These are phyloP conservation scores for Anhinga rufa DNA, from an alignment of 2,113 vertebrate species.

Conservation along the genomic window DNA sequence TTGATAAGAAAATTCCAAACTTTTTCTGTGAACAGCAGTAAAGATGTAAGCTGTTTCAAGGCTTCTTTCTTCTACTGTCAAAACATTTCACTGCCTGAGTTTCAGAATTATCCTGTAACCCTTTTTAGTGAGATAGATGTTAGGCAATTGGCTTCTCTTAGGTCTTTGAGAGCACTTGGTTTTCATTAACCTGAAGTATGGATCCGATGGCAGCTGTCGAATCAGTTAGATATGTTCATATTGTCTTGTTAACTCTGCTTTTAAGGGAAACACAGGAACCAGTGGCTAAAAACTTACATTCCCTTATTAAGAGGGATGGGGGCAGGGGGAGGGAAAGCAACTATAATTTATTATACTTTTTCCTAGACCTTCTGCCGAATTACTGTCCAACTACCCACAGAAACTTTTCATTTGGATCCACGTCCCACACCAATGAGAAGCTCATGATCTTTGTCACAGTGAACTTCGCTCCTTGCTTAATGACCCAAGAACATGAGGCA, in stretches of 20 bases:
- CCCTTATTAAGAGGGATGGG: background rate
- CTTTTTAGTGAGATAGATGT: slow-evolving; percentile 6
- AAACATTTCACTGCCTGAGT: slow-evolving; percentile 45
- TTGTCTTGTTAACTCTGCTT: background rate
- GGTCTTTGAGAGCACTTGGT: slow-evolving; percentile 42
- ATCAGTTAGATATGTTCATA: background rate
- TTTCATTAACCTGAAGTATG: slow-evolving; percentile 33
- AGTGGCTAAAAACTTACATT: background rate
- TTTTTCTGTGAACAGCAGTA: background rate
- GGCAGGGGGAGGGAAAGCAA: accelerated
- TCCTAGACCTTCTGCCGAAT: background rate
- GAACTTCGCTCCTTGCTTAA: background rate
- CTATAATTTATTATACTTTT: background rate
- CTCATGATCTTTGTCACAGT: background rate
- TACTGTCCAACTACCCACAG: background rate
- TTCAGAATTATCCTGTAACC: slow-evolving; percentile 5
- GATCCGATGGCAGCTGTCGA: slow-evolving; percentile 7
- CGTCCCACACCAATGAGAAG: background rate
- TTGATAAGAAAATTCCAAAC: background rate
- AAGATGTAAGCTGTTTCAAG: background rate
- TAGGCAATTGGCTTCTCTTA: background rate
- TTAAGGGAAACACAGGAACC: background rate
- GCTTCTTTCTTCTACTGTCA: slow-evolving; percentile 31
- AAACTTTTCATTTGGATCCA: background rate
- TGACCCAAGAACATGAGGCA: background rate